Conservation (phyloP, 2,113 vertebrate genomes). For the Rhombomys opimus region DNA sequence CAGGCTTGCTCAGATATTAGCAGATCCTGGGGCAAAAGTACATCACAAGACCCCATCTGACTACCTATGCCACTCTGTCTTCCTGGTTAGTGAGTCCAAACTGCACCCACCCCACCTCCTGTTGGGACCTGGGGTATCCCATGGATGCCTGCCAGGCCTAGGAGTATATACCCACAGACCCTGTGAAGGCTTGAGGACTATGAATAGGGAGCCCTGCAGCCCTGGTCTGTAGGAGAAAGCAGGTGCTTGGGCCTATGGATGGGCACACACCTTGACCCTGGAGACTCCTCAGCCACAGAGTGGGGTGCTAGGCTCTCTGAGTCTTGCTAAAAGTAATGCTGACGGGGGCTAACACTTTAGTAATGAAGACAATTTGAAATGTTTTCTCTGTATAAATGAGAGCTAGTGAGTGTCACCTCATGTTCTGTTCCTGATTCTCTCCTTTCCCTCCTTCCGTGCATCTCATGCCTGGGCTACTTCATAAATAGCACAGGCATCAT, state of each 20-base stretch:
- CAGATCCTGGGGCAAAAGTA: neutral
- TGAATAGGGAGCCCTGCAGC: neutral
- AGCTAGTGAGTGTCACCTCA: neutral
- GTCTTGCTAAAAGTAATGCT: neutral
- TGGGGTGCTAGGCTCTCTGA: neutral
- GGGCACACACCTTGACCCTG: neutral
- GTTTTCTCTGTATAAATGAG: constrained; percentile 34
- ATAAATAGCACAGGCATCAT: neutral
- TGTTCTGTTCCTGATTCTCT: neutral
- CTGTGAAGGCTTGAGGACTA: neutral
- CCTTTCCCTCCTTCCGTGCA: neutral
- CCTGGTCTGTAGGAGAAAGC: neutral
- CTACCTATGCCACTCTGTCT: neutral
- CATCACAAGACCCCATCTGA: neutral
- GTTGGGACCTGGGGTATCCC: neutral
- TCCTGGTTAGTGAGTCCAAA: neutral
- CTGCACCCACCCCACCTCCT: neutral
- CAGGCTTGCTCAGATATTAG: neutral
- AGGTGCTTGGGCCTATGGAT: neutral
- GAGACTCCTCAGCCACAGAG: neutral
- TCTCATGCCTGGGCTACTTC: neutral
- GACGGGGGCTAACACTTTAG: neutral
- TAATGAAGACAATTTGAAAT: neutral
- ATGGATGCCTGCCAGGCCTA: neutral
- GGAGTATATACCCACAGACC: neutral